These are phyloP conservation scores for Balaeniceps rex DNA, from an alignment of 2,113 vertebrate genomes.

Conservation along the genomic window DNA sequence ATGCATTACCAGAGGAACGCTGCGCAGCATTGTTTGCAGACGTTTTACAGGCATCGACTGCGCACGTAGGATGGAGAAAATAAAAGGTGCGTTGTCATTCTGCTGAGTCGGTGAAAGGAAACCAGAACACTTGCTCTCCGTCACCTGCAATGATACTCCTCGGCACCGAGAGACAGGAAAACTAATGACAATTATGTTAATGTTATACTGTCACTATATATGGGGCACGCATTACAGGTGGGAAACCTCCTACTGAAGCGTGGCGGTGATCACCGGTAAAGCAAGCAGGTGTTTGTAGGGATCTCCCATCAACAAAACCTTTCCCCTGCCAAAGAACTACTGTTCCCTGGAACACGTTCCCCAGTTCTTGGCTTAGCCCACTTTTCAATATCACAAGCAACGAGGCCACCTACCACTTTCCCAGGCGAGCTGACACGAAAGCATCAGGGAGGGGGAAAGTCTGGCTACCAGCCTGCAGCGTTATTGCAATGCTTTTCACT, in stretches of 20 bases:
- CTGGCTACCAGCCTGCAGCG: neutral
- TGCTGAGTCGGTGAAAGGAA: neutral
- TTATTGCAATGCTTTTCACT: neutral
- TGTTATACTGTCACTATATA: neutral
- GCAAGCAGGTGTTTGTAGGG: neutral
- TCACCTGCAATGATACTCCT: neutral
- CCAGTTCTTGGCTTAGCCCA: neutral
- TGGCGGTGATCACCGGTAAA: neutral
- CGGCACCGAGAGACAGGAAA: neutral
- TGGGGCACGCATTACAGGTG: neutral
- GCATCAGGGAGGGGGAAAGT: no score
- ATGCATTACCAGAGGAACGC: neutral
- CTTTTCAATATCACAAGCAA: neutral
- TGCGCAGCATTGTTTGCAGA: neutral
- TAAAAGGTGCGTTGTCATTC: neutral
- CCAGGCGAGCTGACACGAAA: rapidly evolving
- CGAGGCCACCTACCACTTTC: neutral
- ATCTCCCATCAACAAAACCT: neutral
- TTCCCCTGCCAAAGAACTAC: neutral
- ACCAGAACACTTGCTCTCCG: neutral
- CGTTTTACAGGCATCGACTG: neutral
- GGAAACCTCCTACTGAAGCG: neutral
- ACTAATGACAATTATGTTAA: neutral
- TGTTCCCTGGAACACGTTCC: neutral
- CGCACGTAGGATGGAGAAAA: neutral